Evolutionary conservation across 2,113 vertebrate genomes (phyloP), one percentile per base, ranked within the genome.

Genomic region (Triplophysa dalaica): DNA sequence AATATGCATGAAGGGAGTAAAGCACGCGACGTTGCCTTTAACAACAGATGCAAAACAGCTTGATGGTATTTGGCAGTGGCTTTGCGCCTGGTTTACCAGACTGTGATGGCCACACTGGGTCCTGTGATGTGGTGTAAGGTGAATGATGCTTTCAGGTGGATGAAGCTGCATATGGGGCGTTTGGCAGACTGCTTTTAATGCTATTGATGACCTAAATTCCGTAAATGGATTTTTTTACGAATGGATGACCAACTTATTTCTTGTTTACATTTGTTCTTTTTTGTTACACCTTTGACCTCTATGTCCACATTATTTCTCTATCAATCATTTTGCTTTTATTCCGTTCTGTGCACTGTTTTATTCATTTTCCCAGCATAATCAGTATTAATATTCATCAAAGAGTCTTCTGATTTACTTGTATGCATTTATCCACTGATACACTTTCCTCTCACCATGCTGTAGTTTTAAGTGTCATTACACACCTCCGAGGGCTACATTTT

Each of bases 61-160:
- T 41, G n/a, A 68, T 22, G 22, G 48, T 41, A 22, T 68, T 19
- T 7, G 45, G 14, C 17, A 24, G 26, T 52, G 45, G 67, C 67
- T 70, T 70, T 70, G 67, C 67, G 17, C 14, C 29, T 52, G 17
- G 8, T 70, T 70, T 26, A 52, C 24, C 22, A 50, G 43, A 45
- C 67, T 69, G 67, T 16, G 22, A 69, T 4, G 24, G 50, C 22
- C 3, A 70, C 8, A 14, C 67, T 70, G 50, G 45, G 41, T 48
- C n/a, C 21, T 48, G 41, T 68, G 41, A 22, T 13, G 22, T 41
- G 24, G 6, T 45, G 41, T 48, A 8, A 8, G 16, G 52, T 19
- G 16, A 56, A 56, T 6, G 17, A 16, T 50, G 11, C 2, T 50
- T 13, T 13, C 14, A 41, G 38, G 5, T 45, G n/a, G 21, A 67